These are phyloP conservation scores for Diadegma fenestrale DNA, from an alignment of 2,888 invertebrate species.

Conservation along the genomic window DNA sequence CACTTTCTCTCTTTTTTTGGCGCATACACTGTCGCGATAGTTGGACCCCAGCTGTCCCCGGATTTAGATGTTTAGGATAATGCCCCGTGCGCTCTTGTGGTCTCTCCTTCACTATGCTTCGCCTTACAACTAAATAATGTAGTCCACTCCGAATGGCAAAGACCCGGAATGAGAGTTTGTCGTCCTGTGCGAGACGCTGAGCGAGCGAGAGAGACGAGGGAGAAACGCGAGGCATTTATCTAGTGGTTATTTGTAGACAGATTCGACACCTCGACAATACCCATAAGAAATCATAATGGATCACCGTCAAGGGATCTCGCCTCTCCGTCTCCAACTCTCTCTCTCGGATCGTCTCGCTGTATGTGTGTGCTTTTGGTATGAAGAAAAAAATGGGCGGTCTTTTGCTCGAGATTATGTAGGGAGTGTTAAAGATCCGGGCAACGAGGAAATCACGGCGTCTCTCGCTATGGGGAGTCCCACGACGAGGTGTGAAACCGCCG, in stretches of 20 bases:
- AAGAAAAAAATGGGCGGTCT: slow-evolving; percentile 73
- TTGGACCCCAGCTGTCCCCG: slow-evolving; percentile 82
- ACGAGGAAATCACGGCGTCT: slow-evolving; percentile 46
- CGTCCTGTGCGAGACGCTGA: slow-evolving; percentile 50
- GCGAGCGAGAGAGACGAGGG: slow-evolving; percentile 34
- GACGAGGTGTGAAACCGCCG: slow-evolving; percentile 83
- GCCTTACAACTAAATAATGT: slow-evolving; percentile 84
- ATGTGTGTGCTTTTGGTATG: not conserved
- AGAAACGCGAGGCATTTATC: slow-evolving; percentile 80
- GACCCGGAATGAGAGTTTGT: slow-evolving; percentile 75
- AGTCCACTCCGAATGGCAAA: slow-evolving; percentile 82
- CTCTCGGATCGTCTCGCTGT: slow-evolving; percentile 14
- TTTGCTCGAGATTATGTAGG: slow-evolving; percentile 81
- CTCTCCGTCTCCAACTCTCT: slow-evolving; percentile 27
- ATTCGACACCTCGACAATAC: slow-evolving; percentile 84
- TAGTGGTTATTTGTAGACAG: slow-evolving; percentile 85
- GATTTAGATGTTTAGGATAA: slow-evolving; percentile 85
- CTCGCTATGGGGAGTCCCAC: slow-evolving; percentile 76
- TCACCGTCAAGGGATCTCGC: slow-evolving; percentile 69
- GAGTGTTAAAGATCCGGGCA: slow-evolving; percentile 73
- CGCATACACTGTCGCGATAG: slow-evolving; percentile 12
- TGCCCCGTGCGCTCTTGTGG: slow-evolving; percentile 77
- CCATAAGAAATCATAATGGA: slow-evolving; percentile 82
- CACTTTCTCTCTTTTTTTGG: slow-evolving; percentile 15
- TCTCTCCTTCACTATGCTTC: slow-evolving; percentile 67